Percentiles rank a stretch among this genome's conserved stretches.
Conservation (phyloP, 2,888 invertebrate genomes). For the Agonum fuliginosum region DNA sequence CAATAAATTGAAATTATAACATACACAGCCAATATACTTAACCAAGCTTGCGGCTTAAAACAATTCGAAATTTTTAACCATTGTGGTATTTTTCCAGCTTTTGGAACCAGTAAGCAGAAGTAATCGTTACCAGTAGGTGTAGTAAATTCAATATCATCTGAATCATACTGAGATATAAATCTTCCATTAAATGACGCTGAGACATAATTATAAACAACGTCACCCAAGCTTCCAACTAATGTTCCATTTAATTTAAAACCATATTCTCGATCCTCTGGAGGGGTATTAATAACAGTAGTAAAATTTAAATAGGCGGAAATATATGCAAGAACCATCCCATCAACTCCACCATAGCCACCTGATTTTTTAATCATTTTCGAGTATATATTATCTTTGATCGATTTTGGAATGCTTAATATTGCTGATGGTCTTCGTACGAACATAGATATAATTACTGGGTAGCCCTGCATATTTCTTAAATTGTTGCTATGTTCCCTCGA, state of each 20-base stretch:
- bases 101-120: conserved; percentile 65
- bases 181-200: conserved; percentile 44
- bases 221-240: conserved; percentile 48
- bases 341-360: conserved; percentile 68
- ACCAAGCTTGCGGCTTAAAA: conserved; percentile 40
- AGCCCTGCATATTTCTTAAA: conserved; percentile 67
- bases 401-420: conserved; percentile 62
- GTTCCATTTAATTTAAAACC: conserved; percentile 65
- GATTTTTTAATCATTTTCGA: conserved; percentile 62
- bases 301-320: conserved; percentile 64
- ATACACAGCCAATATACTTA: conserved; percentile 36
- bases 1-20: conserved; percentile 37
- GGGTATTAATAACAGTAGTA: conserved; percentile 60
- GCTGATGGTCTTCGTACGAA: conserved; percentile 68
- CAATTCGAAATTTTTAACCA: conserved; percentile 70
- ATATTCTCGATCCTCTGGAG: conserved; percentile 66
- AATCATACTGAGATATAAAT: conserved; percentile 41
- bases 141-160: conserved; percentile 44
- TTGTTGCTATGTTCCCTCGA: conserved; percentile 2
- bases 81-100: conserved; percentile 70
- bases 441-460: conserved; percentile 69
- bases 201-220: conserved; percentile 35
- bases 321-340: conserved; percentile 69
- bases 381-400: conserved; percentile 62
- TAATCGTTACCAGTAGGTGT: conserved; percentile 36